Base-by-base conservation (phyloP, 2,888 invertebrate species). In the Petrolisthes manimaculis region DNA sequence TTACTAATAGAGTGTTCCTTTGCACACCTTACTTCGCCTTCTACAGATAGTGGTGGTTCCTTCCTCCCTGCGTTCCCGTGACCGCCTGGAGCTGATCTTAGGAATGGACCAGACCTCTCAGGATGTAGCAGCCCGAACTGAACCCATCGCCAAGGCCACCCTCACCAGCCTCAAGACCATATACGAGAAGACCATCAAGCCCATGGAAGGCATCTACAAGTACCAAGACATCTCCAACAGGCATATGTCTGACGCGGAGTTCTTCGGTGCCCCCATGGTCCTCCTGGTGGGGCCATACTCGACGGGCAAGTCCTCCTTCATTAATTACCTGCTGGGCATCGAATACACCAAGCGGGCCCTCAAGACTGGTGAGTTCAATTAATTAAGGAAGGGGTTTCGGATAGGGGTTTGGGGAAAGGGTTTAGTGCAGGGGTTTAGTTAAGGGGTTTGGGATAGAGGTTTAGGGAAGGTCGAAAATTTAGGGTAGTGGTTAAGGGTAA, bases 231-330 rank as follows among this genome's bases (percentile, higher is more conserved):
- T 98, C 88, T 97, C 97, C 93, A 97, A 97, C 93, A 95, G 97
- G 91, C 97, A 97, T 93, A 97, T 97, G 92, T 96, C 92, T 94
- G 98, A 98, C 94, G 96, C 97, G 2, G 98, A 98, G 94, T 97
- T 98, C 92, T 97, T 97, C 93, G 97, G 97, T 4, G 98, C 98
- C 92, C 98, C 98, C 3, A 94, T 98, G 92, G 95, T 98, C 84
- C 94, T 98, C 5, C 97, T 98, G 92, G 97, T 98, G 96, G 98
- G 98, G 75, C 98, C 98, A 71, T 98, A 98, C 97, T 97, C 97
- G 92, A 97, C 98, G 89, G 98, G 98, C 91, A 98, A 98, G 94
- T 97, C 98, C 1, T 96, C 97, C 84, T 97, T 98, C 92, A 95
- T 98, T 91, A 98, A 98, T 93, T 98, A 98, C 93, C 94, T 98